These are phyloP conservation scores for Hydraecia micacea DNA, from an alignment of 2,888 invertebrate genomes.

Conservation along the genomic window DNA sequence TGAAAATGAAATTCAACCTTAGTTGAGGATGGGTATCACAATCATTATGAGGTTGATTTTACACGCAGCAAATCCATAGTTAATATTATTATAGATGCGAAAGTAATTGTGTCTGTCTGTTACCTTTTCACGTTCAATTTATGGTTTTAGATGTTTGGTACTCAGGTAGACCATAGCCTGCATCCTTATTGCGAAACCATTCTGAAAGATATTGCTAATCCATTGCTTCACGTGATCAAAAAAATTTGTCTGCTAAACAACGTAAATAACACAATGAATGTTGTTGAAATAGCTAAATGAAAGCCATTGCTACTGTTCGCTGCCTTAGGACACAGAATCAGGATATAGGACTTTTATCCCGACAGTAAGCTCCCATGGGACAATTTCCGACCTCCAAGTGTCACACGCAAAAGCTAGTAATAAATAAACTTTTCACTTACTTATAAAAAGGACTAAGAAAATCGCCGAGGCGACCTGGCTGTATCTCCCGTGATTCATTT, in stretches of 20 bases:
- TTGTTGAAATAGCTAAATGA: neutral
- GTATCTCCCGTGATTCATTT: conserved; percentile 59
- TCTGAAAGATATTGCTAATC: neutral
- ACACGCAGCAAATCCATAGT: neutral
- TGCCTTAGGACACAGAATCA: neutral
- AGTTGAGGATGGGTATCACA: neutral
- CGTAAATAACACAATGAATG: neutral
- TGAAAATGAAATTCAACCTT: neutral
- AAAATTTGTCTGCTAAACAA: neutral
- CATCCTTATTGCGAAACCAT: neutral
- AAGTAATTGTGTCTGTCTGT: neutral
- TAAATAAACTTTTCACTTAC: conserved; percentile 68
- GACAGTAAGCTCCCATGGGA: no score
- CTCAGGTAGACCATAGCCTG: neutral
- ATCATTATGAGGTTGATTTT: neutral
- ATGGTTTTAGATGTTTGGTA: neutral
- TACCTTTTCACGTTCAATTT: neutral
- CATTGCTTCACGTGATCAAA: neutral
- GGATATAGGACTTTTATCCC: neutral
- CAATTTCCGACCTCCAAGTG: neutral
- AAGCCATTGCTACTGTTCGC: neutral
- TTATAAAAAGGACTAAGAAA: conserved; percentile 66
- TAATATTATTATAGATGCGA: neutral
- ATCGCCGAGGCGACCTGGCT: conserved; percentile 61
- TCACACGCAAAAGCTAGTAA: neutral